Conservation (phyloP, 2,797 vertebrate species). For the Rhodeus uyekii region DNA sequence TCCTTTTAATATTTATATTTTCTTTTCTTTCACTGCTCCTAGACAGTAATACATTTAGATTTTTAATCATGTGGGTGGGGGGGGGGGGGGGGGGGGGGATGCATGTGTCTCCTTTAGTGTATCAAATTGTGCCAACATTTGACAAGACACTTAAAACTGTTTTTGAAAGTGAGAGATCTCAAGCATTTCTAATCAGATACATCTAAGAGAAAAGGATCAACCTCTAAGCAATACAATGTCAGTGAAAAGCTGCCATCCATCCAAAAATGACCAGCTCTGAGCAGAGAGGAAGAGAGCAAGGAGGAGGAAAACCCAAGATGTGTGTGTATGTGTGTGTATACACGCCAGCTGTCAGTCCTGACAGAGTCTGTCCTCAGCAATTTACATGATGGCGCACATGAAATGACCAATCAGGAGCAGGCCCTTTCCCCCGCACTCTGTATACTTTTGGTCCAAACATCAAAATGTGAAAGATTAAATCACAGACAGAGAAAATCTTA, state of each 20-base stretch:
- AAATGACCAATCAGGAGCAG: background rate
- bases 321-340: background rate
- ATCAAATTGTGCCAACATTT: background rate
- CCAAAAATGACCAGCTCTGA: slow-evolving; percentile 24
- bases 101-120: background rate
- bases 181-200: background rate
- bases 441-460: slow-evolving; percentile 33
- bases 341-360: slow-evolving; percentile 9
- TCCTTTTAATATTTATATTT: background rate
- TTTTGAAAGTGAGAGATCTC: background rate
- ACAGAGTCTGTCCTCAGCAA: slow-evolving; percentile 30
- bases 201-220: background rate
- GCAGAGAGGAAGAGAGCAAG: background rate
- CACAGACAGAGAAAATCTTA: slow-evolving; percentile 17
- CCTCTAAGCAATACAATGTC: background rate
- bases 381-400: background rate
- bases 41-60: background rate
- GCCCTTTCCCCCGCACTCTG: background rate
- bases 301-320: too few relatives aligned
- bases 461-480: slow-evolving; percentile 31
- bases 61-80: too few relatives aligned
- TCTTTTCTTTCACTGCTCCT: background rate
- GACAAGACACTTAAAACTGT: background rate
- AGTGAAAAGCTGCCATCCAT: slow-evolving; percentile 18
- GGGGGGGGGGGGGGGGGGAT: too few relatives aligned